Evolutionary conservation across 1,140 invertebrate genomes (phyloP), one percentile per base, ranked within the genome.

Genomic region (Drosophila takahashii): DNA sequence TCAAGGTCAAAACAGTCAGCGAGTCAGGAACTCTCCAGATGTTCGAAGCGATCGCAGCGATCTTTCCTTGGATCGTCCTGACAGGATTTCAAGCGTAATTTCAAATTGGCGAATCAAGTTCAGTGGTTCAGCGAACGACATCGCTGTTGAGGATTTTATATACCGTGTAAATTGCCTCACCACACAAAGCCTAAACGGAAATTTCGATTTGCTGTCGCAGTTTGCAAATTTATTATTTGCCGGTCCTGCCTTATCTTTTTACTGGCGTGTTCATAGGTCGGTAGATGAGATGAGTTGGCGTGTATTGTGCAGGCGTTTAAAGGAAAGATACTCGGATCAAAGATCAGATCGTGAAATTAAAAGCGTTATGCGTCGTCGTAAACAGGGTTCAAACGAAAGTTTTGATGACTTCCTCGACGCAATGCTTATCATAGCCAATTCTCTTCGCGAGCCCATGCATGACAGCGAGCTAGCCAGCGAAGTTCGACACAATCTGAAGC

Each of bases 331-430:
- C 3, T 1, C n/a, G n/a, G 44, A 47, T 22, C 44, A 29, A n/a
- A 10, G 27, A 16, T 16, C 48, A 4, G 48, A 50, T 5, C 13
- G 48, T 0, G 48, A 16, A 4, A 50, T 50, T 1, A 32, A 29
- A 50, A 16, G 10, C n/a, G 27, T 1, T 5, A 32, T 32, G 27
- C 48, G 48, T 50, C n/a, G 48, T 3, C 27, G 48, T 2, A 50
- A 50, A 11, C 22, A 50, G 2, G 27, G 26, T 32, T 9, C 2
- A 1, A 32, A 16, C 6, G 48, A 47, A 47, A n/a, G 6, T 16
- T 51, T 51, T 51, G 29, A 51, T 11, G 29, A 51, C 9, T 34
- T 51, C 15, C 13, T 51, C 1, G 48, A 51, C 9, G 48, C 27
- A 13, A 42, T 56, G n/a, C 15, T 56, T 4, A 11, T n/a, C 22